Evolutionary conservation across 1,140 invertebrate species (phyloP).

Genomic region (Zeugodacus cucurbitae): DNA sequence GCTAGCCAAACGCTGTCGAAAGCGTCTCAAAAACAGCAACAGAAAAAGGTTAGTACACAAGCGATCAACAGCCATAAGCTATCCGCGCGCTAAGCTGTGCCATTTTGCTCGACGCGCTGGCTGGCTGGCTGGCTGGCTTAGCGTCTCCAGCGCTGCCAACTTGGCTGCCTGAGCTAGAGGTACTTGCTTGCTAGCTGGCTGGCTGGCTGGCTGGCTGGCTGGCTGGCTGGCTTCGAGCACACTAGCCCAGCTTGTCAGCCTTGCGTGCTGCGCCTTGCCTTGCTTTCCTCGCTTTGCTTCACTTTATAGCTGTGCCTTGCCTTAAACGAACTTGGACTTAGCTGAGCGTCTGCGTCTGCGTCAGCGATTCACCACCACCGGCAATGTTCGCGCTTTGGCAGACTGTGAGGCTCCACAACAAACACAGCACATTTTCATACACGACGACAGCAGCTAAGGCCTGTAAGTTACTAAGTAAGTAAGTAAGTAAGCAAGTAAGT

Average conservation of each 20-base stretch:
- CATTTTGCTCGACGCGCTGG: not conserved
- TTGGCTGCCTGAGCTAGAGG: not conserved
- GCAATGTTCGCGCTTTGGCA: not conserved
- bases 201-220: not conserved
- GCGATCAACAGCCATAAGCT: not conserved
- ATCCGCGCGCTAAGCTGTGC: not conserved
- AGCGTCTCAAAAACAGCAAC: not conserved
- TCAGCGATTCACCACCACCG: not conserved
- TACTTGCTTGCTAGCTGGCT: not conserved
- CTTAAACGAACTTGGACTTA: not conserved
- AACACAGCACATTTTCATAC: constrained; percentile 4
- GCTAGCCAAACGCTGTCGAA: not conserved
- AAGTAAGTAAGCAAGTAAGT: not conserved
- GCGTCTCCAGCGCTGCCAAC: not conserved
- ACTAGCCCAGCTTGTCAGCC: not conserved
- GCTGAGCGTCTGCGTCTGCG: too few species aligned
- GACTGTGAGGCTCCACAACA: constrained; percentile 27
- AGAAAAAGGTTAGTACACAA: not conserved
- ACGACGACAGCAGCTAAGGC: not conserved
- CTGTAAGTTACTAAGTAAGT: not conserved
- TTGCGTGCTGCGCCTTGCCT: not conserved
- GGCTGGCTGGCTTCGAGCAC: not conserved
- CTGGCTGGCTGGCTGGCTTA: not conserved
- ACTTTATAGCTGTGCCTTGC: not conserved
- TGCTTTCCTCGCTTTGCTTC: too few species aligned